Percentiles rank a stretch among this genome's conserved stretches.
These are phyloP conservation scores for cattle (Bos taurus) DNA, from an alignment of 2,113 vertebrate species.

Conservation along the genomic window ARS-UCD2.0 NC_037350.1:28522001-28522500, in stretches of 20 bases:
- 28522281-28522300: neutral
- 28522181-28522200: neutral
- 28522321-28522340: neutral
- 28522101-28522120: neutral
- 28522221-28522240: neutral
- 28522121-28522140: neutral
- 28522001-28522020: neutral
- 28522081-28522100: neutral
- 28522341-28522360: neutral
- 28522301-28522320: neutral
- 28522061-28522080: neutral
- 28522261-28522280: neutral
- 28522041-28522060: neutral
- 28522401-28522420: neutral
- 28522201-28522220: neutral
- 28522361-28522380: neutral
- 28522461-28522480: neutral
- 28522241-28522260: neutral
- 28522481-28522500: neutral
- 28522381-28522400: neutral
- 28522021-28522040: rapidly evolving
- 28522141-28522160: neutral
- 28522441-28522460: neutral
- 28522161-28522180: neutral
- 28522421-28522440: neutral